Conservation (phyloP, 2,888 invertebrate species). For the Campoletis raptor region DNA sequence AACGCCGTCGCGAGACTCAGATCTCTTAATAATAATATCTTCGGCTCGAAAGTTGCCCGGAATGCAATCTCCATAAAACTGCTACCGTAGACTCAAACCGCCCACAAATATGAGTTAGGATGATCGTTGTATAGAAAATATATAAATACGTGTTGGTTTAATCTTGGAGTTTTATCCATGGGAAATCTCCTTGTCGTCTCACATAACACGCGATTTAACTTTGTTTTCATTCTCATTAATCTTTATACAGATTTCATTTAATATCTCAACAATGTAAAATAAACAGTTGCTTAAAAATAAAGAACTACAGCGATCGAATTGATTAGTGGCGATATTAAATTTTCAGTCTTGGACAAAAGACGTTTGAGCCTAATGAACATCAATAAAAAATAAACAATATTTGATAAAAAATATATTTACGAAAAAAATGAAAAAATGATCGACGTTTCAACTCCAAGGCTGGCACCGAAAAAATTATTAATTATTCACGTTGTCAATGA, state of each 20-base stretch:
- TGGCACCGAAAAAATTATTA: background rate
- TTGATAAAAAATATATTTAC: too few species aligned
- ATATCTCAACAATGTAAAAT: background rate
- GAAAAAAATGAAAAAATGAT: too few species aligned
- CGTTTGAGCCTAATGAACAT: too few species aligned
- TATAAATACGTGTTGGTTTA: background rate
- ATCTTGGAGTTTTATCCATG: constrained; percentile 8
- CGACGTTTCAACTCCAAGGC: background rate
- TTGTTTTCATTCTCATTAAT: background rate
- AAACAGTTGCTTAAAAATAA: background rate
- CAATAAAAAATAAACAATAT: too few species aligned
- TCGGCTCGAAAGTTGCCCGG: constrained; percentile 70
- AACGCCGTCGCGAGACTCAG: constrained; percentile 69
- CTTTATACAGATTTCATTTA: background rate
- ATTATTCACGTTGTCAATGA: background rate
- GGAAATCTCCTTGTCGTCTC: constrained; percentile 14
- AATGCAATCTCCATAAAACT: constrained; percentile 84
- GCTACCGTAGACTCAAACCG: constrained; percentile 77
- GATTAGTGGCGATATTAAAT: too few species aligned
- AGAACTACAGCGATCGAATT: background rate
- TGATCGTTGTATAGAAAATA: constrained; percentile 25
- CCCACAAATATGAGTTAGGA: constrained; percentile 77
- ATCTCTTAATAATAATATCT: constrained; percentile 81
- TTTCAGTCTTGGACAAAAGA: too few species aligned
- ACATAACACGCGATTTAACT: background rate